Evolutionary conservation across 2,797 vertebrate genomes (phyloP).

Genomic region (Lutjanus argentimaculatus): DNA sequence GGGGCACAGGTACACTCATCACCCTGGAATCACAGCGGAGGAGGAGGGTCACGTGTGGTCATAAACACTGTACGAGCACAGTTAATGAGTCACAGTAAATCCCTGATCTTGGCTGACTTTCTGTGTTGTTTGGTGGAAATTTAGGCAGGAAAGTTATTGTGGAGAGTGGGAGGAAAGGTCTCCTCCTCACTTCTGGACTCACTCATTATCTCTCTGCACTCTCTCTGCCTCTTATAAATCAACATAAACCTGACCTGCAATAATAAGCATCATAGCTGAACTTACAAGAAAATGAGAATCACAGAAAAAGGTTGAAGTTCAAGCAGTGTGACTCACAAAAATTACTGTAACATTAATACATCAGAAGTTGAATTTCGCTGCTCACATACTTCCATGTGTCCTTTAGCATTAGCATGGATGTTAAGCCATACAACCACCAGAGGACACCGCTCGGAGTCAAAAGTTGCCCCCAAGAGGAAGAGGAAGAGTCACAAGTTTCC

Average conservation of each 20-base stretch:
- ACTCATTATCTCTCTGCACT: constrained; percentile 29
- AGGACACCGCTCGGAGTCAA: too few species aligned
- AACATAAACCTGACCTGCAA: neutral
- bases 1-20: constrained; percentile 65
- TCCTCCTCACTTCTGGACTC: constrained; percentile 12
- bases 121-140: constrained; percentile 47
- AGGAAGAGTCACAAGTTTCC: too few species aligned
- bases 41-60: constrained; percentile 31
- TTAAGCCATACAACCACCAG: too few species aligned
- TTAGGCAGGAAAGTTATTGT: constrained; percentile 29
- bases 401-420: too few species aligned
- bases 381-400: too few species aligned
- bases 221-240: constrained; percentile 15
- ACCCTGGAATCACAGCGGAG: constrained; percentile 63
- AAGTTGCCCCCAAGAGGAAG: too few species aligned
- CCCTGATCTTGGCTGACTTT: constrained; percentile 54
- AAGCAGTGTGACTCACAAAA: too few species aligned
- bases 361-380: too few species aligned
- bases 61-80: constrained; percentile 37
- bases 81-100: constrained; percentile 70
- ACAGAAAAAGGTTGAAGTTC: neutral
- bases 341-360: too few species aligned
- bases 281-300: neutral
- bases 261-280: constrained; percentile 1
- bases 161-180: constrained; percentile 25